phyloP scores from a whole-genome alignment of 2,113 vertebrate genomes.

The Lipotes vexillifer region DNA sequence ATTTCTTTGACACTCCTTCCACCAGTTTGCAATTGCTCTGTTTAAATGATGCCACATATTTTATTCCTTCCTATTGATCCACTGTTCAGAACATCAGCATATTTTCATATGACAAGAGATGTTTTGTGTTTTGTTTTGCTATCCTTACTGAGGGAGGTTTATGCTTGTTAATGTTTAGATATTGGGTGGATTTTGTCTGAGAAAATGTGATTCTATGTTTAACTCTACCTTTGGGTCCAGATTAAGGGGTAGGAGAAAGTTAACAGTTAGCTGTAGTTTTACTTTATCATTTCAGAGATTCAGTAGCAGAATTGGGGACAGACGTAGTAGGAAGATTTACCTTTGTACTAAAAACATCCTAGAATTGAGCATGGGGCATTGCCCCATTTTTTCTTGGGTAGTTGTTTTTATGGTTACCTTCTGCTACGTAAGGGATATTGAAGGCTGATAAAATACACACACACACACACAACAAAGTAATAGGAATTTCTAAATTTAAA shows the following conservation, averaged over 20 bases:
- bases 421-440: neutral
- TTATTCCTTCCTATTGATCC: neutral
- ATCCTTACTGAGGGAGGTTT: neutral
- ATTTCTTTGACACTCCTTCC: neutral
- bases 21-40: neutral
- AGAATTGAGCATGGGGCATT: neutral
- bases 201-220: neutral
- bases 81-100: neutral
- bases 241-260: neutral
- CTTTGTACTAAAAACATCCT: neutral
- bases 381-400: neutral
- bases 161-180: neutral
- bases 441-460: neutral
- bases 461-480: neutral
- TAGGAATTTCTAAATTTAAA: neutral
- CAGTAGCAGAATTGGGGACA: neutral
- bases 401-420: neutral
- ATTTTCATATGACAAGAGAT: neutral
- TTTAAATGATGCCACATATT: neutral
- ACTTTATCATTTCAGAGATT: neutral
- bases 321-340: neutral
- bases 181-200: neutral
- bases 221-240: neutral
- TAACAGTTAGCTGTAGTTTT: neutral
- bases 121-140: neutral